Conservation (phyloP, 2,113 vertebrate genomes). For the Dicaeum eximium region DNA sequence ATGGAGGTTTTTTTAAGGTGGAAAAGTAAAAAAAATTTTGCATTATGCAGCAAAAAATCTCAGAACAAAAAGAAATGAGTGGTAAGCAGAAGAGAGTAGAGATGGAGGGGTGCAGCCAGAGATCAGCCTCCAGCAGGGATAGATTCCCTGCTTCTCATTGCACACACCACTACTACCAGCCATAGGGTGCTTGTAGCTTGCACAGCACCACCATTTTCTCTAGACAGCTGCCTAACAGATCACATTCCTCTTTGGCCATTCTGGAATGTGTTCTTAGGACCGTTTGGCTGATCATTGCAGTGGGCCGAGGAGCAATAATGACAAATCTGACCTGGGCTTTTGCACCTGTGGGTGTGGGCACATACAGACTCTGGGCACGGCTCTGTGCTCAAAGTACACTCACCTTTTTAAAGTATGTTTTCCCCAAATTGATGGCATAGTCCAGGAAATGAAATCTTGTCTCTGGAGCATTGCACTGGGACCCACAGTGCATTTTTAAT, state of each 20-base stretch:
- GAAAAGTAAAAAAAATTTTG: not conserved
- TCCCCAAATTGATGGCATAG: not conserved
- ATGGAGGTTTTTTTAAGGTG: not conserved
- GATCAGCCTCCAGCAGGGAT: not conserved
- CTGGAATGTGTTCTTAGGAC: not conserved
- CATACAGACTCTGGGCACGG: fast-evolving
- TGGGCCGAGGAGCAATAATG: not conserved
- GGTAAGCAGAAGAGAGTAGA: not conserved
- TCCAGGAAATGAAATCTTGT: not conserved
- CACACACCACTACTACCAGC: not conserved
- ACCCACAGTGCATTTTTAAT: not conserved
- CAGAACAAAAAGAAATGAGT: not conserved
- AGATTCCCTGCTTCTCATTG: not conserved
- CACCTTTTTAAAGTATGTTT: not conserved
- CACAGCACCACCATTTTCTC: not conserved
- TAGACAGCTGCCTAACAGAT: not conserved
- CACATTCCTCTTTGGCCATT: not conserved
- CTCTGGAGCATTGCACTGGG: not conserved
- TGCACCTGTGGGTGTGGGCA: not conserved
- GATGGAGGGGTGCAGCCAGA: not conserved
- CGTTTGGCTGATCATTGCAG: not conserved
- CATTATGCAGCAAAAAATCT: not conserved
- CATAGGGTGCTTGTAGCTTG: not conserved
- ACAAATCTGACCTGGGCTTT: not conserved
- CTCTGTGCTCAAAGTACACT: not conserved